Base-by-base conservation (phyloP, 2,888 invertebrate species). In the Seira ritae region DNA sequence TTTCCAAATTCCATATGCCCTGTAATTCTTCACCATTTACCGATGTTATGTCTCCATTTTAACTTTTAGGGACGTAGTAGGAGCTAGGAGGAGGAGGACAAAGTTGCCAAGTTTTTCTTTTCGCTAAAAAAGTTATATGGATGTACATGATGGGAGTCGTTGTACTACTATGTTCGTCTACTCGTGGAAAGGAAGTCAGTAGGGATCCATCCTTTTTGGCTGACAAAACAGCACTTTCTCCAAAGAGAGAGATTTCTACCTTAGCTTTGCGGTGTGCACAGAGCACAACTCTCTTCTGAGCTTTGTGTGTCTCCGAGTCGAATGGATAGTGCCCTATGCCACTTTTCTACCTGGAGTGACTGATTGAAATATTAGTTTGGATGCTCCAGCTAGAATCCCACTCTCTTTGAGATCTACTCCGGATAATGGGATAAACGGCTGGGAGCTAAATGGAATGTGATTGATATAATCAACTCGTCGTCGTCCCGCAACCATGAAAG, bases 401-500 rank as follows among this genome's bases (percentile, higher is more conserved):
- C 12, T 60, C 50, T 68, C 62, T 8, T 8, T 31, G 31, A 65
- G 67, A 50, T 22, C 42, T 22, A 31, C 20, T 24, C 15, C 15
- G 22, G 60, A 65, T 75, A 75, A 75, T 75, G 75, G 68, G 75
- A 50, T 67, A 75, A 67, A 67, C 75, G 46, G 75, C 67, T 75
- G 75, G 68, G 50, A 75, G 75, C 75, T 75, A 75, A 75, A 75
- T 75, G 50, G 68, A 68, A 75, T 75, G 67, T 68, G 75, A 75
- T 75, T 75, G 75, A 75, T 75, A 17, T 75, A 75, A 75, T 75
- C 75, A 75, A 68, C 67, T 74, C 65, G 10, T 46, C 4, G 22
- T 6, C 42, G 19, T 31, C 8, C 31, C 31, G 31, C 31, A 31
- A 31, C 31, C 31, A 31, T 31, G 31, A 31, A 31, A 2, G 31